Evolutionary conservation across 2,888 invertebrate genomes (phyloP), one percentile per base, ranked within the genome.

Genomic region (Clistopyga incitator): DNA sequence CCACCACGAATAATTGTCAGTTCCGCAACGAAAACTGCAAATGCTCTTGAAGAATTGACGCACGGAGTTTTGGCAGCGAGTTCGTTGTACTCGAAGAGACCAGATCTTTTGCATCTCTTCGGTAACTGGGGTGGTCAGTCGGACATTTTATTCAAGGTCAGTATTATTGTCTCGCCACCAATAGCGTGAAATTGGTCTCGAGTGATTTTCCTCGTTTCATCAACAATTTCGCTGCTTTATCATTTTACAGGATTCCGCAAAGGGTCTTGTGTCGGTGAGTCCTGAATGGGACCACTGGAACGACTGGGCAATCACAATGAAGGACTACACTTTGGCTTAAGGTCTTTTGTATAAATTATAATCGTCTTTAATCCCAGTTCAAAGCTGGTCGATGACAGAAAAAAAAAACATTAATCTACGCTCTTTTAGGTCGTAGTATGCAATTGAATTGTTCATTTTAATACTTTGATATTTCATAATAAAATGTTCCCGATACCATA

Each of bases 51-150:
- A n/a, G 96, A 96, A 82, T 94, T 96, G 76, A 95, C 95, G 6
- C 95, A 95, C 89, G 95, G 95, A 1, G 94, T 96, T 18, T 89
- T 96, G 52, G 94, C 95, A 61, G 93, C 95, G 6, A 95, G 95
- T 4, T 91, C 94, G 10, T 90, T 95, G 3, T 94, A 95, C 87
- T 94, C 94, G 25, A 92, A 94, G 20, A 94, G 94, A 84, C 95
- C 94, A 0, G 95, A 96, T 86, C 92, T 96, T 8, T 95, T 96
- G 89, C 95, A 95, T 84, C 94, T 96, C 70, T 96, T 96, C 88
- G 96, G 96, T 38, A 89, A 93, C n/a, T 95, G 94, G 92, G 93
- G 94, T 54, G 94, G 94, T 18, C 91, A 93, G 65, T 90, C 93
- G 13, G 94, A 95, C 88, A 86, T 95, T 18, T 90, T 95, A 8